Evolutionary conservation across 2,888 invertebrate species (phyloP).

Genomic region (Sylvicola cinctus): DNA sequence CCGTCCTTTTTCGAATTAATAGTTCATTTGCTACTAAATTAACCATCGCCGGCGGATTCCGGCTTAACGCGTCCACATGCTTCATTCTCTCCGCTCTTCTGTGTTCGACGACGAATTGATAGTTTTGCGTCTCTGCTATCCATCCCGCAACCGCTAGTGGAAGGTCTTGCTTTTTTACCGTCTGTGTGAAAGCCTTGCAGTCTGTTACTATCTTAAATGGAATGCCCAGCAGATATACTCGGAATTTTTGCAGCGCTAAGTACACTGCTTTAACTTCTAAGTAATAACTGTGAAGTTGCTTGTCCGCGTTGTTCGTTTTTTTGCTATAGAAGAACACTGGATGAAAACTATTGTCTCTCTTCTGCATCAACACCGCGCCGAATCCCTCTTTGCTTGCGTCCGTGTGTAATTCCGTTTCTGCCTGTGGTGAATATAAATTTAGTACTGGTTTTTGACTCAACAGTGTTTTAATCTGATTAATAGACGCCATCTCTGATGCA

Average conservation of each 20-base stretch:
- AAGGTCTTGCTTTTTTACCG: slow-evolving; percentile 15
- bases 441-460: too few species aligned
- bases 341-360: slow-evolving; percentile 9
- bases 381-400: slow-evolving; percentile 13
- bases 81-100: slow-evolving; percentile 7
- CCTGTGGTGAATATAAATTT: too few species aligned
- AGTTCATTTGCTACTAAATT: neutral
- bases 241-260: slow-evolving; percentile 12
- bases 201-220: slow-evolving; percentile 11
- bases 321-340: slow-evolving; percentile 13
- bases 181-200: slow-evolving; percentile 14
- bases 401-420: too few species aligned
- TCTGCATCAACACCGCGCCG: slow-evolving; percentile 12
- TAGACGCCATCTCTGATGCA: too few species aligned
- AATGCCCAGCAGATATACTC: slow-evolving; percentile 12
- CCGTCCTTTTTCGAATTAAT: slow-evolving; percentile 2
- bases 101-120: slow-evolving; percentile 7
- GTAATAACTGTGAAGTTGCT: slow-evolving; percentile 14
- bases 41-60: slow-evolving; percentile 5
- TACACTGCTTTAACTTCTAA: slow-evolving; percentile 16
- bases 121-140: slow-evolving; percentile 12
- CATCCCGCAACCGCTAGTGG: slow-evolving; percentile 10
- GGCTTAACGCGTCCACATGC: slow-evolving; percentile 9
- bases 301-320: slow-evolving; percentile 11
- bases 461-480: too few species aligned